A percentile compares a stretch with the other conserved stretches of the same genome.
Conservation (phyloP, 2,113 vertebrate species). For the Cheilinus undulatus region DNA sequence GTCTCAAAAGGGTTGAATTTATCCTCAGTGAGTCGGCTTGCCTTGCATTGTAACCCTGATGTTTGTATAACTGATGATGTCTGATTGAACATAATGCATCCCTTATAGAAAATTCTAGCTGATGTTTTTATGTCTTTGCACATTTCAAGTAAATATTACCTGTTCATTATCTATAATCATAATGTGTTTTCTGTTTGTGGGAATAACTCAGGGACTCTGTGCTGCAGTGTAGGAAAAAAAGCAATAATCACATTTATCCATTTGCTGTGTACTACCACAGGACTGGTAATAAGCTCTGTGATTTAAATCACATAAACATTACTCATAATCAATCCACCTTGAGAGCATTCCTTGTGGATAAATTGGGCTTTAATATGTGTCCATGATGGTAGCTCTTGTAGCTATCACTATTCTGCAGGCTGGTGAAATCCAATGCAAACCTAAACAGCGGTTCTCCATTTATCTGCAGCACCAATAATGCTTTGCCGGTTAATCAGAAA, state of each 20-base stretch:
- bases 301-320: slow-evolving; percentile 34
- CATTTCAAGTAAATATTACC: background rate
- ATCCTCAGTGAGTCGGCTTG: background rate
- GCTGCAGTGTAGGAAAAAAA: background rate
- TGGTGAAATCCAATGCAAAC: background rate
- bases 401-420: slow-evolving; percentile 14
- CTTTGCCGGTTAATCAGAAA: slow-evolving; percentile 30
- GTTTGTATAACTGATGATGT: background rate
- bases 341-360: slow-evolving; percentile 11
- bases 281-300: slow-evolving; percentile 15
- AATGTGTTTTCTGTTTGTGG: slow-evolving; percentile 11
- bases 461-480: slow-evolving; percentile 18
- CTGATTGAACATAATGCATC: background rate
- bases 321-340: slow-evolving; percentile 24
- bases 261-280: slow-evolving; percentile 7
- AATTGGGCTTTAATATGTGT: slow-evolving; percentile 21
- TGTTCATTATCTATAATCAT: slow-evolving; percentile 9
- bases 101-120: background rate
- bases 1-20: background rate
- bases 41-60: background rate
- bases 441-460: background rate
- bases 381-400: background rate
- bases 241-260: slow-evolving; percentile 11
- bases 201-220: background rate
- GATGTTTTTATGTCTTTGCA: background rate